A percentile compares a stretch with the other conserved stretches of the same genome.
These are phyloP conservation scores for Athalia cordata DNA, from an alignment of 2,888 invertebrate genomes.

Conservation along the genomic window DNA sequence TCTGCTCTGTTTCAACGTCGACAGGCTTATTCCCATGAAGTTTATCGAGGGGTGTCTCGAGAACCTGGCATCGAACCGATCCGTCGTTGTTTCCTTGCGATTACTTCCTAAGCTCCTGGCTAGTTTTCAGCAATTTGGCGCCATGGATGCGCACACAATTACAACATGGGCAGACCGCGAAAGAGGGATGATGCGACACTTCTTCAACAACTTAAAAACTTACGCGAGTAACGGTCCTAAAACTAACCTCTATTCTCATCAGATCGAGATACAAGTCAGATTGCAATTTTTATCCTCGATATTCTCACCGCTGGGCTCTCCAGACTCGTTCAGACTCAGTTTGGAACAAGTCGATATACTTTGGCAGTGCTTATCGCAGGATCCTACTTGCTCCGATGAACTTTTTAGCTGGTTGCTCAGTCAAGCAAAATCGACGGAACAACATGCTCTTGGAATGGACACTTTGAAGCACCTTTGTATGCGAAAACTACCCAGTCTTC, in stretches of 20 bases:
- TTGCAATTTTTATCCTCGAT: conserved; percentile 94
- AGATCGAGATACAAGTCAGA: conserved; percentile 93
- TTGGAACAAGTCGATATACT: conserved; percentile 93
- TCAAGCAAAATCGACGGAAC: conserved; percentile 93
- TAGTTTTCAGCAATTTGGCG: conserved; percentile 92
- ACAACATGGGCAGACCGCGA: conserved; percentile 96
- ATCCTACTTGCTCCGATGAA: conserved; percentile 91
- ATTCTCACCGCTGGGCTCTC: conserved; percentile 92
- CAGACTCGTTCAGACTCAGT: conserved; percentile 89
- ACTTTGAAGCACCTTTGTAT: conserved; percentile 91
- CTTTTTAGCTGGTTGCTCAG: conserved; percentile 94
- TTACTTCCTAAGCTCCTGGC: conserved; percentile 92
- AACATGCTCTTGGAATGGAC: conserved; percentile 92
- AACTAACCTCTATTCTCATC: conserved; percentile 80
- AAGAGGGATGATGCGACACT: conserved; percentile 94
- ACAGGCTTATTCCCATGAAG: conserved; percentile 91
- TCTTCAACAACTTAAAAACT: conserved; percentile 90
- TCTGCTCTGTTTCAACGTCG: conserved; percentile 91
- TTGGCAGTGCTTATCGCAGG: conserved; percentile 93
- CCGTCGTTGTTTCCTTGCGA: conserved; percentile 92
- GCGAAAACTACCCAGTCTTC: conserved; percentile 90
- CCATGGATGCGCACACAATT: conserved; percentile 87
- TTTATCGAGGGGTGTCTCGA: conserved; percentile 96
- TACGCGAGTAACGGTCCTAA: conserved; percentile 76
- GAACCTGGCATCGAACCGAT: conserved; percentile 90